Conservation (phyloP, 2,888 invertebrate species). For the Pyrgus malvae region DNA sequence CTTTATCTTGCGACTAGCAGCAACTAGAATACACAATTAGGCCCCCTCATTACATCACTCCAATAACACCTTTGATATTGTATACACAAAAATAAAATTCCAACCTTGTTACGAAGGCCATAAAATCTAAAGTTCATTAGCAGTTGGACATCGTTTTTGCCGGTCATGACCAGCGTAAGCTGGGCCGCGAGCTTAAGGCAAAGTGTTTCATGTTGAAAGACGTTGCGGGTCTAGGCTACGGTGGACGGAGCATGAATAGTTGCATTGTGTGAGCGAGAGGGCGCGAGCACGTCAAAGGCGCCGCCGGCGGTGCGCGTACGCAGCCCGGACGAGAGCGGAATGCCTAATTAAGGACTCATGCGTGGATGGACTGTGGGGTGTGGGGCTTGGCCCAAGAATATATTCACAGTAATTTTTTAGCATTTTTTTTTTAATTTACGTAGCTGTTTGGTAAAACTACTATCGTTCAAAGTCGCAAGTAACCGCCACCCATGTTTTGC, state of each 20-base stretch:
- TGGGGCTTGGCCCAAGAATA: conserved; percentile 39
- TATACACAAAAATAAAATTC: conserved; percentile 29
- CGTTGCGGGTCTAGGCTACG: conserved; percentile 41
- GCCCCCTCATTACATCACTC: conserved; percentile 78
- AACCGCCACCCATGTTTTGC: no score
- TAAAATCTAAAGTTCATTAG: conserved; percentile 36
- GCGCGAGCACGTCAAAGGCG: conserved; percentile 66
- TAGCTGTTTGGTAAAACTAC: no score
- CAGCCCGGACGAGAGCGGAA: conserved; percentile 74
- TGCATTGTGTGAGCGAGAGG: conserved; percentile 73
- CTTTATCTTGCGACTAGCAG: conserved; percentile 58
- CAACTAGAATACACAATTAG: conserved; percentile 77
- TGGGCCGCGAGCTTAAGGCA: conserved; percentile 46
- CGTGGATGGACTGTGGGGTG: conserved; percentile 67
- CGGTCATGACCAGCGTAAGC: conserved; percentile 46
- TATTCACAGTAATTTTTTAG: background rate
- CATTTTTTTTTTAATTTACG: background rate
- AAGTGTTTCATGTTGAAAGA: conserved; percentile 70
- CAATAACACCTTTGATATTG: conserved; percentile 73
- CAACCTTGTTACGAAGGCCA: conserved; percentile 28
- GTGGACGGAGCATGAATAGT: conserved; percentile 63
- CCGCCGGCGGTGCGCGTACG: conserved; percentile 73
- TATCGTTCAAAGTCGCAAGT: no score
- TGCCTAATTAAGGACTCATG: conserved; percentile 81
- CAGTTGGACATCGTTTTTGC: conserved; percentile 19